These are phyloP conservation scores for Bimastos eiseni DNA, from an alignment of 2,888 invertebrate genomes.

Conservation along the genomic window DNA sequence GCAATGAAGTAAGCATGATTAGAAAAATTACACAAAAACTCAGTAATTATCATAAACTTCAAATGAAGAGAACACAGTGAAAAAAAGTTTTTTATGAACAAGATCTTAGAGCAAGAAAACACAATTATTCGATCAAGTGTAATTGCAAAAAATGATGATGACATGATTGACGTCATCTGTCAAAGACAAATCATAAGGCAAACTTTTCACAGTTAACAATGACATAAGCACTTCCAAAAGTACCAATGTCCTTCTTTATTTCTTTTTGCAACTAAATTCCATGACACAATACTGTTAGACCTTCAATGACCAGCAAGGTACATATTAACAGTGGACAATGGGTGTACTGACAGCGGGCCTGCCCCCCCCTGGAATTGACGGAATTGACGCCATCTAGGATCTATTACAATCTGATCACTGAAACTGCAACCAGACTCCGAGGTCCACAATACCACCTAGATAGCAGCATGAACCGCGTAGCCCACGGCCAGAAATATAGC, in stretches of 20 bases:
- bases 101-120: too few relatives aligned
- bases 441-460: background rate
- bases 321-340: background rate
- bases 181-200: too few relatives aligned
- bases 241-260: background rate
- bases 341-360: background rate
- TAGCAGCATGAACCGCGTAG: background rate
- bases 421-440: background rate
- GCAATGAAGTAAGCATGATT: too few relatives aligned
- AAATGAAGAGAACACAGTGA: too few relatives aligned
- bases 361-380: too few relatives aligned
- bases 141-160: too few relatives aligned
- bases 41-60: too few relatives aligned
- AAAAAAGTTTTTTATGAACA: too few relatives aligned
- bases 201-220: too few relatives aligned
- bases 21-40: too few relatives aligned
- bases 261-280: background rate
- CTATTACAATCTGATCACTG: background rate
- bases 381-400: background rate
- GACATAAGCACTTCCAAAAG: background rate
- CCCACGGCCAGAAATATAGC: background rate
- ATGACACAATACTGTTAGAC: background rate
- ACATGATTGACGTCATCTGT: too few relatives aligned
- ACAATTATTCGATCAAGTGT: too few relatives aligned
- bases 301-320: background rate